Conservation (phyloP, 2,113 vertebrate species). For the Lota lota region DNA sequence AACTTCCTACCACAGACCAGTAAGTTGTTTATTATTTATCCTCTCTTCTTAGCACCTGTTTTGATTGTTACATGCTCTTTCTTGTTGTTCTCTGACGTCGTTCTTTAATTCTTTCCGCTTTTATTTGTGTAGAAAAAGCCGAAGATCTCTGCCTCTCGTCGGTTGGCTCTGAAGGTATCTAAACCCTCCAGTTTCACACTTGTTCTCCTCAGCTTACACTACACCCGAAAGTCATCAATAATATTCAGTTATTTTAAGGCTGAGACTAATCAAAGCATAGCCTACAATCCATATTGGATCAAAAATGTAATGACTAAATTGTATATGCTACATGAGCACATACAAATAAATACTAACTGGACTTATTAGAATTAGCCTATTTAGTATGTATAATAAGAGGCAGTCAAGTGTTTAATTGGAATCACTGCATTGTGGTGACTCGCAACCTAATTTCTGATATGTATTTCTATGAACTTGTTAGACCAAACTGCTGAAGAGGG, state of each 20-base stretch:
- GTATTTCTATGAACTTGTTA: constrained; percentile 16
- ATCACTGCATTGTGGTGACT: background rate
- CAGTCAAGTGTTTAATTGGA: no score
- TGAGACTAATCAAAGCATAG: no score
- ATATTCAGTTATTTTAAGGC: background rate
- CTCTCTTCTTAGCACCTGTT: background rate
- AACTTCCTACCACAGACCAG: constrained; percentile 39
- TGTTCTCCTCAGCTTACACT: no score
- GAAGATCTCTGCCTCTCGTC: constrained; percentile 64
- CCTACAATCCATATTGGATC: no score
- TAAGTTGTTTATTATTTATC: constrained; percentile 27
- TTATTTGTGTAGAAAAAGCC: constrained; percentile 48
- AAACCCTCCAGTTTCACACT: no score
- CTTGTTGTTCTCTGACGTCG: background rate
- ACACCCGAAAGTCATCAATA: no score
- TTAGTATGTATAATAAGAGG: no score
- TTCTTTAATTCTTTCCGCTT: constrained; percentile 7
- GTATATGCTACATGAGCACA: background rate
- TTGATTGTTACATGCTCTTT: background rate
- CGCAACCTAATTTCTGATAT: background rate
- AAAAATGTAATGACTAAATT: background rate
- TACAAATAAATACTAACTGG: no score
- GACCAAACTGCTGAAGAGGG: constrained; percentile 67
- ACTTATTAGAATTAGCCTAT: no score
- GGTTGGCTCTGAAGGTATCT: constrained; percentile 63